Base-by-base conservation (phyloP, 2,797 vertebrate genomes). In the Nyctibius grandis region DNA sequence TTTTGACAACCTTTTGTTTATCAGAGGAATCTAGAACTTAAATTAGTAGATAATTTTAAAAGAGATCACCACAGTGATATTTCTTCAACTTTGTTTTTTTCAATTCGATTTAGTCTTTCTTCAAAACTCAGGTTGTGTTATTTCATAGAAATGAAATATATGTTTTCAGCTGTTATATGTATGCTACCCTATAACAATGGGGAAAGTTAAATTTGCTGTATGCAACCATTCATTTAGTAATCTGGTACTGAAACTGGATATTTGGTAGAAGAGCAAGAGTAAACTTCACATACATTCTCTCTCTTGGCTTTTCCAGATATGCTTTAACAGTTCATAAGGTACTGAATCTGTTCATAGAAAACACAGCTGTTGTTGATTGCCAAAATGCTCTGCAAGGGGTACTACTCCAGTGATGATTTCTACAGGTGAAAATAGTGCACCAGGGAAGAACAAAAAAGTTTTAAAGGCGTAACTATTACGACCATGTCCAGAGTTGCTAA, bases 261-360 rank as follows among this genome's bases (percentile, higher is more conserved):
- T 79, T 79, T 92, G 31, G 36, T 78, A 47, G 60, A 92, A 79
- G 23, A 63, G 15, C 9, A 68, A 59, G 38, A 47, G 45, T 50
- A 65, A 83, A 70, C 29, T 48, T 77, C 20, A 17, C 40, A 60
- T 40, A 29, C n/a, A 8, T 53, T 67, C 21, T 63, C 9, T 74
- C 29, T 80, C 69, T 94, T 78, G 64, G 74, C 88, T 77, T 34
- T 79, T 92, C 56, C 69, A 92, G 70, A 57, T 91, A 64, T 69
- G 74, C 60, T 96, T 96, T 81, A 88, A 54, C 73, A 59, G 89
- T 95, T 94, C 48, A 63, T 91, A 76, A 91, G 36, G 38, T 88
- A 91, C 74, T 93, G 67, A 95, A 67, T 87, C 57, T 57, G 28
- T 75, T 97, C 80, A 67, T 90, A 94, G 54, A 93, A 93, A 96